Conservation (phyloP, 2,888 invertebrate species). For the Hanleya hanleyi region DNA sequence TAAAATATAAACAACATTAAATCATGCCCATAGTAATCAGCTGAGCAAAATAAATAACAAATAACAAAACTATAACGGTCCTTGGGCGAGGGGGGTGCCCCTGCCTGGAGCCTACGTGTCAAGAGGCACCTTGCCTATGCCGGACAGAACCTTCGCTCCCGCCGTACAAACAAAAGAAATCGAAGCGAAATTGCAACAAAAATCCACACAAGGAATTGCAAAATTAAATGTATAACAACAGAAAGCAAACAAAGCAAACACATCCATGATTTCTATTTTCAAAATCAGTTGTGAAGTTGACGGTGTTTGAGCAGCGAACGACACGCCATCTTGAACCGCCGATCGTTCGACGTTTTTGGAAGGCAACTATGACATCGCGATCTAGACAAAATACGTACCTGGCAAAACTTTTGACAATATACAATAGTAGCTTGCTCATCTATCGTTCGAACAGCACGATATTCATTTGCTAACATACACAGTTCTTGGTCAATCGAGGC, state of each 20-base stretch:
- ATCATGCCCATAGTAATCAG: neutral
- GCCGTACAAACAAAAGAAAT: neutral
- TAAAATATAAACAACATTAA: neutral
- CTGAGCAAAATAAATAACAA: neutral
- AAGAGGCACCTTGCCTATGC: neutral
- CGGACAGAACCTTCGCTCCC: neutral
- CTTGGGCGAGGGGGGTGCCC: neutral
- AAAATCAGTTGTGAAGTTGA: too few species aligned
- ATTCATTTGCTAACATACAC: neutral
- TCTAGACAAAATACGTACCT: neutral
- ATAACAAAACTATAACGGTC: neutral
- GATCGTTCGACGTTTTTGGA: neutral
- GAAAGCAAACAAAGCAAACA: too few species aligned
- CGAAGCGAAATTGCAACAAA: neutral
- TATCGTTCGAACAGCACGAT: neutral
- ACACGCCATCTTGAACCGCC: neutral
- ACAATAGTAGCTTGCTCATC: slow-evolving; percentile 5
- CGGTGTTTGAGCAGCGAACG: too few species aligned
- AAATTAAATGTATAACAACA: neutral
- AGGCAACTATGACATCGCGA: neutral
- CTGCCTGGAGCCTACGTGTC: neutral
- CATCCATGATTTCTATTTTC: too few species aligned
- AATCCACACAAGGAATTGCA: neutral
- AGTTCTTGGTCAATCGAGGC: neutral
- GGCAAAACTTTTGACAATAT: neutral